Base-by-base conservation (phyloP, 92 coral and sea anemone genomes). In the Phenganax stokvisi region DNA sequence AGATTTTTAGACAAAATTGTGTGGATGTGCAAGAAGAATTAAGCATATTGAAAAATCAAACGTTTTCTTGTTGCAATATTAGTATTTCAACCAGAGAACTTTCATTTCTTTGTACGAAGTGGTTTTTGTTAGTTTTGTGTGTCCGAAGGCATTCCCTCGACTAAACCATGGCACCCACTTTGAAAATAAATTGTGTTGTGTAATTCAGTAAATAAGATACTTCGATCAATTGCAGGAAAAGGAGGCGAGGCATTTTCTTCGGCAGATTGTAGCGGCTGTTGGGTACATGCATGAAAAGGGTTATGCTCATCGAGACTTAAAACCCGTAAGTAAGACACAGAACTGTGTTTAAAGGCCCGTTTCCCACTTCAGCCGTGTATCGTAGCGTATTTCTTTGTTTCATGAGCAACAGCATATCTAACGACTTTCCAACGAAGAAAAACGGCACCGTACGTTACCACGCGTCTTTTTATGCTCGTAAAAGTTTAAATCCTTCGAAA, bases 251-350 rank as follows among this genome's bases (percentile, higher is more conserved):
- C 93, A 89, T 8, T 93, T 93, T 76, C 90, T 93, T 56, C 90
- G 98, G 10, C 98, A 93, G 79, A 93, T 93, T 58, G 90, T 91
- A 58, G 90, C 98, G 53, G 98, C 98, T 37, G 98, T 93, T 13
- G 98, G 97, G 11, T 93, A 91, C 77, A 93, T 93, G 59, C 98
- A 93, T 66, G 98, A 93, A 44, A 87, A 86, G 82, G 98, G 98
- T 62, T 93, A 93, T 87, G 98, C 98, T 56, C 98, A 93, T 82
- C 87, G 98, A 63, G 98, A 93, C 71, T 86, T 93, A 67, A 93
- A 93, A 80, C 98, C 98, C 15, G 98, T 93, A 85, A 85, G 98
- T 84, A 10, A 12, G 37, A 31, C 10, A 13, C 53, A 44, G 13
- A 27, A 20, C 54, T 59, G 15, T 12, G 16, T 59, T 20, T 54